phyloP scores from a whole-genome alignment of 2,113 vertebrate species.

The Caloenas nicobarica region DNA sequence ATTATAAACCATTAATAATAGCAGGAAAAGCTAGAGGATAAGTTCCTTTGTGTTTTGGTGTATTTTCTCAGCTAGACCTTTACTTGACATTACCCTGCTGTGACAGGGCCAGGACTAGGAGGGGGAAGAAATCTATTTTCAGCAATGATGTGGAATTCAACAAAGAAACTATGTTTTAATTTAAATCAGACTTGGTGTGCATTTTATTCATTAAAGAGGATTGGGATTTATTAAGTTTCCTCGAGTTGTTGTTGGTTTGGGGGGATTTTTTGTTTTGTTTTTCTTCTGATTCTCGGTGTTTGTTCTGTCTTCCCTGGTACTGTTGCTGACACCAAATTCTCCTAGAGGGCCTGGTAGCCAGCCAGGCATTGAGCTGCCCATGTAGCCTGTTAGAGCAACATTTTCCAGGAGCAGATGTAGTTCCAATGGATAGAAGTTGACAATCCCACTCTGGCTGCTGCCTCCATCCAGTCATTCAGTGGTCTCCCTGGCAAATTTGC shows the following conservation, averaged over 20 bases:
- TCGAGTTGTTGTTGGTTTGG: not conserved
- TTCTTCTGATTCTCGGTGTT: not conserved
- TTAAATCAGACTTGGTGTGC: slow-evolving; percentile 30
- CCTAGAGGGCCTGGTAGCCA: not conserved
- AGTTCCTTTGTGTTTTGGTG: slow-evolving; percentile 62
- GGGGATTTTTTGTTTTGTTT: not conserved
- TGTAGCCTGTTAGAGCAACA: not conserved
- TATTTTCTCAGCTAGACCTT: slow-evolving; percentile 62
- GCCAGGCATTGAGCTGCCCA: not conserved
- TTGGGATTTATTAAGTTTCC: slow-evolving; percentile 33
- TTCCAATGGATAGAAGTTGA: not conserved
- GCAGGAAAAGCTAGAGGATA: slow-evolving; percentile 60
- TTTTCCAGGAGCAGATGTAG: not conserved
- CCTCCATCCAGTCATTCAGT: not conserved
- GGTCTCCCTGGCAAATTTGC: not conserved
- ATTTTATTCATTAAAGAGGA: slow-evolving; percentile 34
- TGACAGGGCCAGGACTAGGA: slow-evolving; percentile 23
- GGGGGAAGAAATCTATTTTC: slow-evolving; percentile 47
- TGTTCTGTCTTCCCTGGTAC: not conserved
- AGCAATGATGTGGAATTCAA: slow-evolving; percentile 1
- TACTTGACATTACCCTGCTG: slow-evolving; percentile 59
- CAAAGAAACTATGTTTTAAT: slow-evolving; percentile 38
- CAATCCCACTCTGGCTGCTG: not conserved
- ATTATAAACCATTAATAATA: slow-evolving; percentile 61
- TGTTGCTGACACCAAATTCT: not conserved